phyloP scores from a whole-genome alignment of 2,113 vertebrate species.

The Pavo muticus region DNA sequence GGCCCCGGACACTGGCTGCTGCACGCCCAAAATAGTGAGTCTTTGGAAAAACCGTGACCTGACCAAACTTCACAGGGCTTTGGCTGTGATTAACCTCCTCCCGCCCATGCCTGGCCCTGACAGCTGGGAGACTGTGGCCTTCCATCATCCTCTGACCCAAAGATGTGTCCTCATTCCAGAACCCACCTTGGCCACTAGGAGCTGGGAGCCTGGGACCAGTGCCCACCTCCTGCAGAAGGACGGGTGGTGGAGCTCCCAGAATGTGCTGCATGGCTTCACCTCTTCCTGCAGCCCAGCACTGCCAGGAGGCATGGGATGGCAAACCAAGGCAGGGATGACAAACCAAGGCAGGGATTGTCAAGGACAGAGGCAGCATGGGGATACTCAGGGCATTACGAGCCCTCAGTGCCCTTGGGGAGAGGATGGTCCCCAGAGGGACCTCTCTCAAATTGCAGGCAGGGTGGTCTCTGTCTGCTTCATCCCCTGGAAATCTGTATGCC shows the following conservation, averaged over 20 bases:
- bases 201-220: background rate
- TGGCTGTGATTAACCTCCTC: slow-evolving; percentile 45
- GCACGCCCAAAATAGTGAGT: background rate
- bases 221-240: background rate
- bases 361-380: background rate
- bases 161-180: fast-evolving
- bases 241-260: background rate
- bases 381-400: background rate
- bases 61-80: slow-evolving; percentile 6
- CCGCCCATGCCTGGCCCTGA: background rate
- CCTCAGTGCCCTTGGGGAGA: background rate
- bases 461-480: background rate
- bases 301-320: background rate
- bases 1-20: fast-evolving
- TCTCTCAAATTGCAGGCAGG: fast-evolving
- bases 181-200: fast-evolving
- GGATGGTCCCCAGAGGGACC: background rate
- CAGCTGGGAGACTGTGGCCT: fast-evolving
- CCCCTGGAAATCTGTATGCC: background rate
- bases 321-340: background rate
- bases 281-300: background rate
- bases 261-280: fast-evolving
- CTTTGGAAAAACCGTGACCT: slow-evolving; percentile 11
- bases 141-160: background rate
- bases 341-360: background rate